A percentile compares a stretch with the other conserved stretches of the same genome.
phyloP scores from a whole-genome alignment of 2,113 vertebrate species.

The Channa argus region DNA sequence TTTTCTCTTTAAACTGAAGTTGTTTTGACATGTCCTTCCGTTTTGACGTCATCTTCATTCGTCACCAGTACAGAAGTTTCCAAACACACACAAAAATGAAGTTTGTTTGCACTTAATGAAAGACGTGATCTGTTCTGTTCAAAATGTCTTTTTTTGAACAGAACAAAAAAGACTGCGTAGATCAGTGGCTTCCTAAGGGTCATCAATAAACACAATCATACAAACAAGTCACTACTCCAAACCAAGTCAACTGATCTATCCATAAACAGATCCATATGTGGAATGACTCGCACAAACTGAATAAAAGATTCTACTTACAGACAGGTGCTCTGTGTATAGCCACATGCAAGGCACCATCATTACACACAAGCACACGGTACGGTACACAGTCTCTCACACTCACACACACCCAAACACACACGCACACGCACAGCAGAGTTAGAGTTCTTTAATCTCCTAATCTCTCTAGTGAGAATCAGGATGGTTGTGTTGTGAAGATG shows the following conservation, averaged over 20 bases:
- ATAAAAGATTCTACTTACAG: too few relatives aligned
- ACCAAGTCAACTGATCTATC: neutral
- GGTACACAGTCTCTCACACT: constrained; percentile 1
- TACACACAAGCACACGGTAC: constrained; percentile 18
- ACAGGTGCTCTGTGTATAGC: too few relatives aligned
- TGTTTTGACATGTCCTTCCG: constrained; percentile 1
- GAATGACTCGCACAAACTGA: too few relatives aligned
- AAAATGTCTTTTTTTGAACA: too few relatives aligned
- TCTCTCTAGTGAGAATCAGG: constrained; percentile 58
- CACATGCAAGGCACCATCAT: neutral
- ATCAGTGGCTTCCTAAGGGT: neutral
- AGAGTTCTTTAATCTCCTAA: constrained; percentile 67
- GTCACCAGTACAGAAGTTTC: constrained; percentile 7
- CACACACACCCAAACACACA: constrained; percentile 18
- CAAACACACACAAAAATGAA: neutral
- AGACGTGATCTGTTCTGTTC: neutral
- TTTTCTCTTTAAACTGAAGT: constrained; percentile 1
- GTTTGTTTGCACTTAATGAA: too few relatives aligned
- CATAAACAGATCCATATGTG: neutral
- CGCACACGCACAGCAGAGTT: constrained; percentile 3
- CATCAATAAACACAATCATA: neutral
- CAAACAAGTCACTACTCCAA: neutral
- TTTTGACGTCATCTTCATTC: constrained; percentile 3
- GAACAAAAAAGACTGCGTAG: too few relatives aligned
- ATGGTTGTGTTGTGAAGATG: constrained; percentile 18